Conservation (phyloP, 92 coral and sea anemone genomes). For the Pocillopora grandis region DNA sequence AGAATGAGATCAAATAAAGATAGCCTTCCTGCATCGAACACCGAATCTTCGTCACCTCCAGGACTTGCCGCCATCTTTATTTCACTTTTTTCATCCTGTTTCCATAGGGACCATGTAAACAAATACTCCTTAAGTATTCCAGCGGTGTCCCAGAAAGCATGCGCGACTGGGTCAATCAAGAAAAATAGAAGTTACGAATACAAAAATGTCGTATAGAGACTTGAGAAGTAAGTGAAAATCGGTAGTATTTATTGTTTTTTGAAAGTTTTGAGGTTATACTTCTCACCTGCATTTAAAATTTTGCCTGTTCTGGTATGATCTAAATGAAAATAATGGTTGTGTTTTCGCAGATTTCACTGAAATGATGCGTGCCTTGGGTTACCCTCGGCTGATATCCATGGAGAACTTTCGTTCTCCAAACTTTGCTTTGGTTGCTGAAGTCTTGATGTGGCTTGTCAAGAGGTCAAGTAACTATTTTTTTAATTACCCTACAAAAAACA, state of each 20-base stretch:
- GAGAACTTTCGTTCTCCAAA: conserved; percentile 99
- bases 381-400: conserved; percentile 98
- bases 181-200: conserved; percentile 4
- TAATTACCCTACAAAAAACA: background rate
- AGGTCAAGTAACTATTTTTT: conserved; percentile 51
- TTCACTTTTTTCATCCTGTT: conserved; percentile 41
- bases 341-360: conserved; percentile 88
- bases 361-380: conserved; percentile 99
- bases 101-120: conserved; percentile 65
- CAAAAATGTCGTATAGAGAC: conserved; percentile 94
- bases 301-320: background rate
- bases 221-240: conserved; percentile 84
- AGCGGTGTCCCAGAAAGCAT: conserved; percentile 76
- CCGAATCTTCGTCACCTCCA: conserved; percentile 76
- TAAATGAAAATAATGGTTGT: background rate
- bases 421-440: conserved; percentile 97
- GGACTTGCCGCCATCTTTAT: conserved; percentile 88
- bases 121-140: conserved; percentile 14
- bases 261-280: background rate
- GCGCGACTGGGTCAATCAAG: conserved; percentile 59
- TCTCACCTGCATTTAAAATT: background rate
- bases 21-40: conserved; percentile 72
- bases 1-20: conserved; percentile 89
- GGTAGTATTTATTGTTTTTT: background rate
- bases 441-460: conserved; percentile 93